Evolutionary conservation across 2,888 invertebrate species (phyloP).

Genomic region (Cephus pygmeus): DNA sequence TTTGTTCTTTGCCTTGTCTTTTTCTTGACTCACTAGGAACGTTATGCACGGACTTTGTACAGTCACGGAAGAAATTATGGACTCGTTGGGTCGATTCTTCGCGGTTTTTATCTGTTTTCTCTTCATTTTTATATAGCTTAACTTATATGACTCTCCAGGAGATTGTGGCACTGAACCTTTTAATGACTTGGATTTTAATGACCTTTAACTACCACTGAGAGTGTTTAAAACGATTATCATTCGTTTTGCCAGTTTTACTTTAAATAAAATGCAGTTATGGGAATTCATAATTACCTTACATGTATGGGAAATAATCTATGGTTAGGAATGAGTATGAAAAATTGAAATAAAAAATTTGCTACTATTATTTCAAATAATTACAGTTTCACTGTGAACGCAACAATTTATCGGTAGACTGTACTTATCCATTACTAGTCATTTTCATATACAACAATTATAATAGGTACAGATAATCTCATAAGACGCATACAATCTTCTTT

Average conservation of each 20-base stretch:
- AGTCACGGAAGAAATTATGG: neutral
- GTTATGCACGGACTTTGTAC: neutral
- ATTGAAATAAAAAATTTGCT: neutral
- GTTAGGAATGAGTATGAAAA: neutral
- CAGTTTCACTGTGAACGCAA: neutral
- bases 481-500: neutral
- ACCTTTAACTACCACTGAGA: neutral
- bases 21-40: neutral
- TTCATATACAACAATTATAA: neutral
- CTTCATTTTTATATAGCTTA: neutral
- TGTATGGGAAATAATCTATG: neutral
- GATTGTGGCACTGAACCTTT: neutral
- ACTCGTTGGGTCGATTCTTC: neutral
- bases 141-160: neutral
- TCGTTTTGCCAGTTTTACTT: neutral
- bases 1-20: neutral
- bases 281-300: neutral
- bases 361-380: neutral
- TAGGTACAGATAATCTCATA: neutral
- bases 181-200: neutral
- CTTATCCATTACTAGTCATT: neutral
- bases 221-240: neutral
- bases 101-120: neutral
- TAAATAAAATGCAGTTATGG: neutral
- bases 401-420: neutral